A percentile compares a stretch with the other conserved stretches of the same genome.
These are phyloP conservation scores for Microcebus tavaratra DNA, from an alignment of 2,113 vertebrate species.

Conservation along the genomic window DNA sequence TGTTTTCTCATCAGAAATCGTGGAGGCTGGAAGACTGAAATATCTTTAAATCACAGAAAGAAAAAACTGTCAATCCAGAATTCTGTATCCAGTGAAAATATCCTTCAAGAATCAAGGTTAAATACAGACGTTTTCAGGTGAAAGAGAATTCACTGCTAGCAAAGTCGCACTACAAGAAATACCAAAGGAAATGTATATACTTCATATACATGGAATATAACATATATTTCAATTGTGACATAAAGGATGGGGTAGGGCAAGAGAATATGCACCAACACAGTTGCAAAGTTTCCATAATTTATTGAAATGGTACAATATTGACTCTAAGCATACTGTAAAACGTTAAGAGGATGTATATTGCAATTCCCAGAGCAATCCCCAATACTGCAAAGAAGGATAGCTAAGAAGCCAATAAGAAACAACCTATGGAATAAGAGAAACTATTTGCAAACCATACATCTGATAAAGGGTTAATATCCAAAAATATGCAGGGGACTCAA, in stretches of 20 bases:
- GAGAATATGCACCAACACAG: background rate
- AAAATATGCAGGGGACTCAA: background rate
- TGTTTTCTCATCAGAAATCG: background rate
- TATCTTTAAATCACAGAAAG: background rate
- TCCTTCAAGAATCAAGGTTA: background rate
- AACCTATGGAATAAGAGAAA: background rate
- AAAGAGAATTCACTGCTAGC: background rate
- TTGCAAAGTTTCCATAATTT: background rate
- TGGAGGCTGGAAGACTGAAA: background rate
- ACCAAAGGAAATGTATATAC: background rate
- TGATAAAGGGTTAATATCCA: background rate
- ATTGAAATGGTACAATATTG: background rate
- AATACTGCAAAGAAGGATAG: background rate
- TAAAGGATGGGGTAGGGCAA: background rate
- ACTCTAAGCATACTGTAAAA: background rate
- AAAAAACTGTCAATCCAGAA: background rate
- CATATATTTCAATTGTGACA: background rate
- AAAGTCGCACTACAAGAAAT: background rate
- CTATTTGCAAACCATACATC: background rate
- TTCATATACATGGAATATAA: background rate
- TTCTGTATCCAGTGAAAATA: background rate
- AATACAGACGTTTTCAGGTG: background rate
- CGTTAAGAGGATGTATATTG: background rate
- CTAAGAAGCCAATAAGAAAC: background rate
- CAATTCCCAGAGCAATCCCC: background rate